These are phyloP conservation scores for Drosophila lacicola DNA, from an alignment of 2,888 invertebrate species.

Conservation along the genomic window DNA sequence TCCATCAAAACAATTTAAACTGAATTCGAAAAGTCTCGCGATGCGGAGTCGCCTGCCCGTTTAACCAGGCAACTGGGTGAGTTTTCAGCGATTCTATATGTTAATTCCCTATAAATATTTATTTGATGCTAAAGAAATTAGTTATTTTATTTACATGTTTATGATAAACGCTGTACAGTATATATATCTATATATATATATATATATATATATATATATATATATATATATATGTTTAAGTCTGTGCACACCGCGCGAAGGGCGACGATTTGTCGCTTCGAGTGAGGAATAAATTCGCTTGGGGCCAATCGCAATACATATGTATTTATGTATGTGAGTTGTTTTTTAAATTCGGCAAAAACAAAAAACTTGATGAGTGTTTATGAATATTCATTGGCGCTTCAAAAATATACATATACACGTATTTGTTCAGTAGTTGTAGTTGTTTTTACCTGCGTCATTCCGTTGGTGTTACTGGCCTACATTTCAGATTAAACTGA, in stretches of 20 bases:
- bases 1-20: constrained; percentile 69
- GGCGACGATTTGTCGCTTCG: constrained; percentile 35
- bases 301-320: constrained; percentile 3
- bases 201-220: too few relatives aligned
- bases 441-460: constrained; percentile 28
- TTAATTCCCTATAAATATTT: constrained; percentile 62
- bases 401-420: constrained; percentile 25
- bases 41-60: constrained; percentile 21
- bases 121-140: constrained; percentile 37
- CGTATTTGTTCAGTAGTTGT: constrained; percentile 20
- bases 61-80: constrained; percentile 26
- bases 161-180: constrained; percentile 38
- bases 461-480: constrained; percentile 44
- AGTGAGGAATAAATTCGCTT: constrained; percentile 15
- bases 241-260: constrained; percentile 11
- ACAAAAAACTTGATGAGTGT: constrained; percentile 25
- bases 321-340: constrained; percentile 13
- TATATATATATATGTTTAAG: neutral
- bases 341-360: constrained; percentile 30
- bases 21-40: constrained; percentile 60
- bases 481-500: constrained; percentile 42
- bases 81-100: constrained; percentile 32
- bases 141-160: constrained; percentile 54
- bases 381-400: constrained; percentile 72
- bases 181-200: neutral